Evolutionary conservation across 2,888 invertebrate species (phyloP), one percentile per base, ranked within the genome.

Genomic region (Pedicia rivosa): DNA sequence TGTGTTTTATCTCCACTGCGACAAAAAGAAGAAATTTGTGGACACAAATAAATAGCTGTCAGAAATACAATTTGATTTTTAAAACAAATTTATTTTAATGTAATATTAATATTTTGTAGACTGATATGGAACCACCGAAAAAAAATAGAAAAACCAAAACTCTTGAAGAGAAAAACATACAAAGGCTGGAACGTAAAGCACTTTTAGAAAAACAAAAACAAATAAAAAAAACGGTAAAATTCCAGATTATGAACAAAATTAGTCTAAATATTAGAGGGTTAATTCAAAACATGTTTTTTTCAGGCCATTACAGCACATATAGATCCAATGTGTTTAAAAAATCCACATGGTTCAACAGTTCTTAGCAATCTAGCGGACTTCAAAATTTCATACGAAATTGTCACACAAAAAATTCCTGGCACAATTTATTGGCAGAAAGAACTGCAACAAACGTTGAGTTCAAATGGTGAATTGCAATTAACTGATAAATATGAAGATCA

Each of bases 191-290:
- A 30, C 30, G 30, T 5, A 30, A 30, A n/a, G 30, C 30, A 5
- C 20, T 32, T 20, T 4, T 46, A 22, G 59, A 60, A 15, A 52
- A 56, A 20, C 57, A 56, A 19, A 55, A 53, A 22, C 53, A 58
- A 1, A 53, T 59, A 1, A 55, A 50, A 14, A 61, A 61, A 1
- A 51, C 51, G 1, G 56, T 59, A 43, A 59, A 60, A 26, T 43
- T 50, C 16, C 61, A 57, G 42, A 47, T 47, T 35, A 19, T 9
- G 2, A 9, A 29, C 17, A 28, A 4, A 26, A 31, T 27, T n/a
- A n/a, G 32, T 32, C 8, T 27, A 7, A 3, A 7, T 27, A 13
- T n/a, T n/a, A 27, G 7, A 5, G 12, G n/a, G 9, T 27, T n/a
- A n/a, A 13, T 12, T 27, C 12, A n/a, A 12, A 27, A n/a, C 12